Evolutionary conservation across 2,113 vertebrate genomes (phyloP).

Genomic region (Anas platyrhynchos): DNA sequence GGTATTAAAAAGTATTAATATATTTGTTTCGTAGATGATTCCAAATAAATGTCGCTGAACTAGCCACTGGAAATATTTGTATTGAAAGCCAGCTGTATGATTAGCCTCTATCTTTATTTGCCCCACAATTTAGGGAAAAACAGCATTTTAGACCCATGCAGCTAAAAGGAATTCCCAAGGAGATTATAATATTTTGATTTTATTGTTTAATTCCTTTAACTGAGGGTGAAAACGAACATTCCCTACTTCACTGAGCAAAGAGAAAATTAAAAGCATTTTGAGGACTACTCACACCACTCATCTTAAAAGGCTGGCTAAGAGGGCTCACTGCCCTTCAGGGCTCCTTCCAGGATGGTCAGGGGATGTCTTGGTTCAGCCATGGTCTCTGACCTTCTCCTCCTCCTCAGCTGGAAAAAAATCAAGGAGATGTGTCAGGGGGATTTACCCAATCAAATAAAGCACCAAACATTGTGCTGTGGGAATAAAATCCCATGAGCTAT

Average conservation of each 20-base stretch:
- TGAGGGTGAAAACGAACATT: slow-evolving; percentile 50
- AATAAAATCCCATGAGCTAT: background rate
- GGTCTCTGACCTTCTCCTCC: background rate
- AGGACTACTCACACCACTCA: slow-evolving; percentile 48
- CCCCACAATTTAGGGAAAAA: slow-evolving; percentile 10
- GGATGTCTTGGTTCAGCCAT: background rate
- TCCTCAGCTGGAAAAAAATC: background rate
- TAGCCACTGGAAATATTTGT: background rate
- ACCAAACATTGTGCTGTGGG: background rate
- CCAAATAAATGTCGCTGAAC: background rate
- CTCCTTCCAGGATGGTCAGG: background rate
- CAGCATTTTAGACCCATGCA: slow-evolving; percentile 24
- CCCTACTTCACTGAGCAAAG: slow-evolving; percentile 36
- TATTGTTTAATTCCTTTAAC: slow-evolving; percentile 59
- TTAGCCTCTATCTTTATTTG: slow-evolving; percentile 18
- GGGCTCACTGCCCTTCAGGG: background rate
- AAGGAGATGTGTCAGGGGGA: fast-evolving
- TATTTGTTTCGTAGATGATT: background rate
- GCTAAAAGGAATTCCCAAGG: slow-evolving; percentile 56
- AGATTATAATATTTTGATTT: slow-evolving; percentile 61
- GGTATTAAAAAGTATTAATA: background rate
- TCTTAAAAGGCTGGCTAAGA: slow-evolving; percentile 13
- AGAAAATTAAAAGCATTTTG: slow-evolving; percentile 56
- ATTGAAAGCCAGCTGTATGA: background rate
- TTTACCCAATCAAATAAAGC: background rate